Conservation (phyloP, 2,113 vertebrate genomes). For the Thamnophis sirtalis region DNA sequence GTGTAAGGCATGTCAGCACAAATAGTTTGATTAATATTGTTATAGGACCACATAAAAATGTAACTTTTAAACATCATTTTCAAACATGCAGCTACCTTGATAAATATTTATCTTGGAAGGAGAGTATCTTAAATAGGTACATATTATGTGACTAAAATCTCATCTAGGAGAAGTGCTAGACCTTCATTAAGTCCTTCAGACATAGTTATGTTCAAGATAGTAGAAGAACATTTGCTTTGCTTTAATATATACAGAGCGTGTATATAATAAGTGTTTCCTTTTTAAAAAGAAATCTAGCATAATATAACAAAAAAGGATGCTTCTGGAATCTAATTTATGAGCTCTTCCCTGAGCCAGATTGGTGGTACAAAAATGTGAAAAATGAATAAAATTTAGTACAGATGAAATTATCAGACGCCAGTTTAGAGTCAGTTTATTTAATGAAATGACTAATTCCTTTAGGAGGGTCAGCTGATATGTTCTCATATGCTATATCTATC, state of each 20-base stretch:
- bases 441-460: conserved; percentile 41
- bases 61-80: not conserved
- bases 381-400: conserved; percentile 49
- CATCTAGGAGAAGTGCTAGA: conserved; percentile 15
- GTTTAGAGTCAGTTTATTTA: conserved; percentile 60
- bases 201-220: conserved; percentile 51
- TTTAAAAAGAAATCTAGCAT: conserved; percentile 65
- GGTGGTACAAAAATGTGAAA: not conserved
- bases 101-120: not conserved
- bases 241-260: conserved; percentile 50
- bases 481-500: not conserved
- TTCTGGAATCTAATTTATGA: conserved; percentile 45
- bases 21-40: not conserved
- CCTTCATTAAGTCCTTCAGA: conserved; percentile 46
- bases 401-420: conserved; percentile 62
- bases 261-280: conserved; percentile 64
- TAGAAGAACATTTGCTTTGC: conserved; percentile 49
- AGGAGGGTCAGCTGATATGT: not conserved
- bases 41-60: not conserved
- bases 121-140: conserved; percentile 13
- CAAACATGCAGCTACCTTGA: not conserved
- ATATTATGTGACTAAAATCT: conserved; percentile 16
- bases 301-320: conserved; percentile 56
- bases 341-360: not conserved
- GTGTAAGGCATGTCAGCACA: not conserved